A percentile compares a stretch with the other conserved stretches of the same genome.
Evolutionary conservation across 53 echinoderm and acorn worm species (phyloP).

Genomic region (Zoroaster sp.): DNA sequence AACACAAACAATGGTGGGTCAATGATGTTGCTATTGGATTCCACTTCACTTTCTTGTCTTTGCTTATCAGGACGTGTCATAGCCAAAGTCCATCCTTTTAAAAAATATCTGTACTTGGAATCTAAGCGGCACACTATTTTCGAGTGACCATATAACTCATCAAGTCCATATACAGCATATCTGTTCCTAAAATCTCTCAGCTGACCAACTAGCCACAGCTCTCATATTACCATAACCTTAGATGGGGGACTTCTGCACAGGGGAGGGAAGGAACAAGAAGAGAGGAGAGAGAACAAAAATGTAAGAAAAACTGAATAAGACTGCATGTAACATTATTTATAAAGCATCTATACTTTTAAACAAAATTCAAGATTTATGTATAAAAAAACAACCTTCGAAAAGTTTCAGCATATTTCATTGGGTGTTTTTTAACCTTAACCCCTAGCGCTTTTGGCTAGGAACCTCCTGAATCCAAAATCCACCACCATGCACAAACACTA

Average conservation of each 20-base stretch:
- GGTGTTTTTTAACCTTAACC: no score
- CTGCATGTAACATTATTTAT: no score
- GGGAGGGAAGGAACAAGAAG: not conserved
- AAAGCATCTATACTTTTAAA: no score
- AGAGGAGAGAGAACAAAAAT: not conserved
- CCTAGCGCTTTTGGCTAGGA: no score
- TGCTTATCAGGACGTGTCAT: not conserved
- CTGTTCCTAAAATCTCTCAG: constrained; percentile 80
- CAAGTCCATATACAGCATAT: not conserved
- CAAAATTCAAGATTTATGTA: no score
- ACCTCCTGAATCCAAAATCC: no score
- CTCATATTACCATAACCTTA: constrained; percentile 99
- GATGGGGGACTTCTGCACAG: constrained; percentile 94
- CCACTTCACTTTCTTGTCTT: no score
- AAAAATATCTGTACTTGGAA: not conserved
- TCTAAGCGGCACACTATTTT: not conserved
- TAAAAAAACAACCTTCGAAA: no score
- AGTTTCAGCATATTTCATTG: no score
- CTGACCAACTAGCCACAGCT: constrained; percentile 90
- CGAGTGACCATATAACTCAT: not conserved
- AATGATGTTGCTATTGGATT: no score
- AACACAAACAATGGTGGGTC: no score
- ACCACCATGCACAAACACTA: no score
- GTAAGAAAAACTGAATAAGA: not conserved
- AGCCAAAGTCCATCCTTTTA: not conserved